Base-by-base conservation (phyloP, 2,888 invertebrate genomes). In the Drosophila ustulata region DNA sequence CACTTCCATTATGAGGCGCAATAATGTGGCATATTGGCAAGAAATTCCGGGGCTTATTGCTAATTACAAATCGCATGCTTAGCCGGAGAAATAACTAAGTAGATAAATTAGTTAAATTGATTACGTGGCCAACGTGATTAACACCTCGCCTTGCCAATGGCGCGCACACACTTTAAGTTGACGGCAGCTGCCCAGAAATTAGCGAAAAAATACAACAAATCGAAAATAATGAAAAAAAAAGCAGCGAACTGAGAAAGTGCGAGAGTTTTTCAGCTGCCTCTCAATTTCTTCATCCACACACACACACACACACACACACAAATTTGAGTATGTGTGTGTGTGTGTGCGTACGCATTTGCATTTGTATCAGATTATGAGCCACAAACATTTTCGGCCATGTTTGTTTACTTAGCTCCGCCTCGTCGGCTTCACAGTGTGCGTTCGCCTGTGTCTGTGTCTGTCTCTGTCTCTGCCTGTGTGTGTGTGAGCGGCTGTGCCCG, bases 361-460 rank as follows among this genome's bases (percentile, higher is more conserved):
- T 87, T 88, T 88, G 85, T 86, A 86, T 88, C 88, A 84, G 90
- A 88, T 89, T 89, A 90, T 89, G 81, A 83, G 90, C 81, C 88
- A 78, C 88, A 89, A 90, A 87, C 86, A 89, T 89, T 90, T 90
- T 91, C 91, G 91, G 91, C 91, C 91, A 91, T 91, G 89, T 90
- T 91, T 91, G 90, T 91, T 91, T 91, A 87, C 90, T 89, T 91
- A 87, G 91, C 91, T 91, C 91, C 91, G 91, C 91, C 91, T 91
- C 88, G 88, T 87, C 87, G 84, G 80, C 78, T 71, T 57, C 70
- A 55, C 50, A 76, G 70, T 71, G 58, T 70, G 80, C 65, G 76
- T 70, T 51, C 46, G 62, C 39, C 49, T 66, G 57, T 56, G 61
- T 47, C 47, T 59, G 28, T 53, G 53, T 73, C 56, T 67, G 64